A percentile compares a stretch with the other conserved stretches of the same genome.
Evolutionary conservation across 2,113 vertebrate species (phyloP).

Genomic region (Telmatochromis sp.): DNA sequence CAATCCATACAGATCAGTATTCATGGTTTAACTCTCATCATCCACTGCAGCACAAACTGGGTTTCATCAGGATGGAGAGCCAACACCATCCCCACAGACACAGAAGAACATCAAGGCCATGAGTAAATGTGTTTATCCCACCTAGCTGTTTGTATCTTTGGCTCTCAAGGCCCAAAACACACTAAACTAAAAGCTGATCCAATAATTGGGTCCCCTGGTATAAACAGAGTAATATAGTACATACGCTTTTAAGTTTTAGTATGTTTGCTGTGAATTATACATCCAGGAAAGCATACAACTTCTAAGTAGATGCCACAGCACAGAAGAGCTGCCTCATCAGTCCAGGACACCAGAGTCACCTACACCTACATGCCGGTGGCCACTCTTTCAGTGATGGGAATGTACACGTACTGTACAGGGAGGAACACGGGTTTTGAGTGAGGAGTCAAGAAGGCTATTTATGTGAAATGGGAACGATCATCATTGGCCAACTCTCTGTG

Average conservation of each 20-base stretch:
- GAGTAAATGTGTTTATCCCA: background rate
- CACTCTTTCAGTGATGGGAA: background rate
- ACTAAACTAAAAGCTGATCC: background rate
- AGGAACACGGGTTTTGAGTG: background rate
- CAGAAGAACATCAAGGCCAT: background rate
- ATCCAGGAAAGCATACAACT: background rate
- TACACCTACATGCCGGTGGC: background rate
- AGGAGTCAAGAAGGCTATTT: background rate
- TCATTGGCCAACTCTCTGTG: background rate
- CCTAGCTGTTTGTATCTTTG: background rate
- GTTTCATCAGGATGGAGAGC: rapidly evolving
- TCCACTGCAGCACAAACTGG: background rate
- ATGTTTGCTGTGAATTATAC: background rate
- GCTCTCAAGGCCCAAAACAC: background rate
- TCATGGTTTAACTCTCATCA: background rate
- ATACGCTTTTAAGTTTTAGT: background rate
- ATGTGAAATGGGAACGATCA: rapidly evolving
- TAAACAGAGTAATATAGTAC: background rate
- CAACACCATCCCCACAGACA: background rate
- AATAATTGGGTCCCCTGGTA: background rate
- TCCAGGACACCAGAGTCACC: background rate
- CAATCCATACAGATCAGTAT: background rate
- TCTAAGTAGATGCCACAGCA: background rate
- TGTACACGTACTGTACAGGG: background rate
- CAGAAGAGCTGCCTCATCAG: background rate